These are phyloP conservation scores for Atractosteus spatula DNA, from an alignment of 2,113 vertebrate species.

Conservation along the genomic window DNA sequence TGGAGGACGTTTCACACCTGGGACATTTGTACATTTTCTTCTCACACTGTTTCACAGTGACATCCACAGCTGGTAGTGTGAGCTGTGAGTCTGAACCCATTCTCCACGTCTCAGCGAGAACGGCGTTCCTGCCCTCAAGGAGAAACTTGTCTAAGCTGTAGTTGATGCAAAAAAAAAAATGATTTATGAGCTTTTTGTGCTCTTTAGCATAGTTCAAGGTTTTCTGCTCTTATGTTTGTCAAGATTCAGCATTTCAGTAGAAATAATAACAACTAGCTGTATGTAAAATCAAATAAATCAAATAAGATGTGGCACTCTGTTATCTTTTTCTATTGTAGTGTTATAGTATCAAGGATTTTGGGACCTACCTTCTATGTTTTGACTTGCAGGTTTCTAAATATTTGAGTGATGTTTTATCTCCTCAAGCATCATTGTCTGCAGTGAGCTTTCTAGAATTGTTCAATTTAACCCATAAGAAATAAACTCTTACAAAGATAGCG, in stretches of 20 bases:
- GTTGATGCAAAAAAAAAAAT: slow-evolving; percentile 37
- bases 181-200: slow-evolving; percentile 48
- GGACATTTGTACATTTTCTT: background rate
- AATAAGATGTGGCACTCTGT: too few relatives aligned
- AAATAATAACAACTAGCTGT: slow-evolving; percentile 9
- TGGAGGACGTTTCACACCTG: background rate
- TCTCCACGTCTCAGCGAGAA: slow-evolving; percentile 38
- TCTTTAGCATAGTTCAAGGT: background rate
- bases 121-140: slow-evolving; percentile 40
- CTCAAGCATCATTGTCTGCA: too few relatives aligned
- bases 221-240: background rate
- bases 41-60: background rate
- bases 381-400: too few relatives aligned
- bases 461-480: too few relatives aligned
- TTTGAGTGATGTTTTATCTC: too few relatives aligned
- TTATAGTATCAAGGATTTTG: too few relatives aligned
- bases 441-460: too few relatives aligned
- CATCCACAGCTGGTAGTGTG: background rate
- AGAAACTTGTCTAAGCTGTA: slow-evolving; percentile 33
- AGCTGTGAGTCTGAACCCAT: background rate
- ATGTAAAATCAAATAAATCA: background rate
- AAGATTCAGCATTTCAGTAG: slow-evolving; percentile 4
- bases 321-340: too few relatives aligned
- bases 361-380: too few relatives aligned
- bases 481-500: too few relatives aligned